These are phyloP conservation scores for Pleuronectes platessa DNA, from an alignment of 2,113 vertebrate species.

Conservation along the genomic window DNA sequence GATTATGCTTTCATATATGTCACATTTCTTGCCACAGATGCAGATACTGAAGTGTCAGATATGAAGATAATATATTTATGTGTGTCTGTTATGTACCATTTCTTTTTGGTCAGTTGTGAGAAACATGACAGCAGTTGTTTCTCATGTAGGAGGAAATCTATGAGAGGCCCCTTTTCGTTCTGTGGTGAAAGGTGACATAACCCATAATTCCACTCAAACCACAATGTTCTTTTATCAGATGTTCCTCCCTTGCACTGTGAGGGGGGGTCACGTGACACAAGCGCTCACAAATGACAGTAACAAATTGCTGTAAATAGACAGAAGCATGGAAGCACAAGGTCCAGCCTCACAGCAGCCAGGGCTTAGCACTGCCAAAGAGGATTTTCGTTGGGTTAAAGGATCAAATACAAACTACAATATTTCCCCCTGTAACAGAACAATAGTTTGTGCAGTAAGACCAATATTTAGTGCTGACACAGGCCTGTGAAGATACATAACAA, in stretches of 20 bases:
- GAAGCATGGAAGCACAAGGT: background rate
- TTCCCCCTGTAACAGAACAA: background rate
- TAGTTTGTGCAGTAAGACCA: background rate
- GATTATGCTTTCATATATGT: background rate
- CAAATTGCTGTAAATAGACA: conserved; percentile 9
- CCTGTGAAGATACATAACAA: background rate
- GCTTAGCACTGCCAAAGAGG: background rate
- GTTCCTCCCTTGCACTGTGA: conserved; percentile 49
- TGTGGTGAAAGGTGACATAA: conserved; percentile 80
- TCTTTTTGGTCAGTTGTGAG: conserved; percentile 63
- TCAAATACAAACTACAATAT: background rate
- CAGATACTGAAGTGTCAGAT: background rate
- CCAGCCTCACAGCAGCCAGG: background rate
- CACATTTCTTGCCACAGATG: too few species aligned
- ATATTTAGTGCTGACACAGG: background rate
- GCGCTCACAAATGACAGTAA: background rate
- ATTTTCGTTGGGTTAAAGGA: background rate
- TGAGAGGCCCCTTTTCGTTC: conserved; percentile 62
- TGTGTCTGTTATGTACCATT: background rate
- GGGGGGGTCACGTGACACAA: conserved; percentile 56
- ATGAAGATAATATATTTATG: background rate
- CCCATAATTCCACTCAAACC: conserved; percentile 82
- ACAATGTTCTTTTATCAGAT: conserved; percentile 70
- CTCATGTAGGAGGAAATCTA: conserved; percentile 71
- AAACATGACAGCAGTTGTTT: conserved; percentile 69